Percentiles rank a stretch among this genome's conserved stretches.
phyloP scores from a whole-genome alignment of 2,113 vertebrate species.

The Butorides virescens region DNA sequence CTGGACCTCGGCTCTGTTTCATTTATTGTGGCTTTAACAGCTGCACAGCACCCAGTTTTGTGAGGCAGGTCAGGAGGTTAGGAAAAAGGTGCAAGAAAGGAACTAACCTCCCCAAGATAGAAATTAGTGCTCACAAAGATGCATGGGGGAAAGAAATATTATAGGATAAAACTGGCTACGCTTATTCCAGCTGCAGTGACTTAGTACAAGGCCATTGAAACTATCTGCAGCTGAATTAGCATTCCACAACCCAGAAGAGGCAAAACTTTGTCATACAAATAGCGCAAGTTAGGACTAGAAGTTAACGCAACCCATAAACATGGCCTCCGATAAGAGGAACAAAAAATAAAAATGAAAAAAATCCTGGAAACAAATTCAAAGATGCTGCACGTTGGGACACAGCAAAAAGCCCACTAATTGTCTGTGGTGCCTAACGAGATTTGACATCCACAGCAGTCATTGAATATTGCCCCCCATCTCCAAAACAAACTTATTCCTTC shows the following conservation, averaged over 20 bases:
- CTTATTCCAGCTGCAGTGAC: neutral
- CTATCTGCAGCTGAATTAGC: neutral
- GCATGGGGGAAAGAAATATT: neutral
- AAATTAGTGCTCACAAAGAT: slow-evolving; percentile 7
- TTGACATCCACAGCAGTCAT: accelerated
- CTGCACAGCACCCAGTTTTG: slow-evolving; percentile 29
- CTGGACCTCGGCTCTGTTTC: neutral
- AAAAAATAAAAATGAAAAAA: neutral
- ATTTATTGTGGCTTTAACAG: slow-evolving; percentile 4
- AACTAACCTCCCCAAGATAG: neutral
- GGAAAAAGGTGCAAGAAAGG: neutral
- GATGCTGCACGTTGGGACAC: accelerated
- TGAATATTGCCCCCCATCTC: neutral
- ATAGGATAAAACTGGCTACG: neutral
- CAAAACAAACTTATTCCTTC: neutral
- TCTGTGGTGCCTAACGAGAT: neutral
- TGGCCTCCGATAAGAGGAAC: neutral
- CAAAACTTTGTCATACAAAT: neutral
- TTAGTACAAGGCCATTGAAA: neutral
- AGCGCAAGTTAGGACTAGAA: neutral
- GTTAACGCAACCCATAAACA: accelerated
- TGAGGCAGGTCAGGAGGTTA: slow-evolving; percentile 38
- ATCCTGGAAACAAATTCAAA: neutral
- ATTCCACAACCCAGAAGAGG: neutral
- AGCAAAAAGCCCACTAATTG: neutral